phyloP scores from a whole-genome alignment of 2,113 vertebrate species.

The Tupaia tana region DNA sequence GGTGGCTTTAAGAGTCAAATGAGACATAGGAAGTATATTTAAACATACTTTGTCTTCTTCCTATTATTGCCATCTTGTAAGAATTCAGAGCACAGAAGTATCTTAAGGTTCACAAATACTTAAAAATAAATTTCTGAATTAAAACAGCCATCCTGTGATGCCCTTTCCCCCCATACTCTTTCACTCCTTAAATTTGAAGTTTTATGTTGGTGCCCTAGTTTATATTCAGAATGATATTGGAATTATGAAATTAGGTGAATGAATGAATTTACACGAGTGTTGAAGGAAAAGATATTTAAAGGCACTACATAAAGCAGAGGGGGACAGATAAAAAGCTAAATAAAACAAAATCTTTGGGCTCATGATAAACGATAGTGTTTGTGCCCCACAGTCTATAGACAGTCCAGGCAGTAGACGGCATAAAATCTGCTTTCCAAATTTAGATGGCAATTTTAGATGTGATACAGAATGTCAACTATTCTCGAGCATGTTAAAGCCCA shows the following conservation, averaged over 20 bases:
- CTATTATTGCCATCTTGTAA: conserved; percentile 20
- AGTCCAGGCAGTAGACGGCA: conserved; percentile 17
- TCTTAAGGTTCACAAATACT: conserved; percentile 32
- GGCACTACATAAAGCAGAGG: background rate
- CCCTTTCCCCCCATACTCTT: background rate
- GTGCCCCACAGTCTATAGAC: conserved; percentile 11
- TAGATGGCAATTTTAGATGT: conserved; percentile 66
- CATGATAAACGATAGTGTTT: conserved; percentile 48
- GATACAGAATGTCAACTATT: conserved; percentile 41
- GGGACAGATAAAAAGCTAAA: conserved; percentile 37
- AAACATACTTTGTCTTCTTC: conserved; percentile 26
- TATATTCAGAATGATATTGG: conserved; percentile 16
- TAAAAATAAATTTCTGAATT: conserved; percentile 47
- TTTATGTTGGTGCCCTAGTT: conserved; percentile 12
- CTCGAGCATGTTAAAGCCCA: conserved; percentile 22
- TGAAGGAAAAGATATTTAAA: conserved; percentile 53
- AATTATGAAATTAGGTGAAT: conserved; percentile 45
- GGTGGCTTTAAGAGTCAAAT: conserved; percentile 40
- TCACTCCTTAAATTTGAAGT: conserved; percentile 51
- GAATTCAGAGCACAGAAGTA: conserved; percentile 23
- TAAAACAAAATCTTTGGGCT: conserved; percentile 34
- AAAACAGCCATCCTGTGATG: conserved; percentile 1
- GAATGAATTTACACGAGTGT: conserved; percentile 35
- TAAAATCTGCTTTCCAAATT: conserved; percentile 66
- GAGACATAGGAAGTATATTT: conserved; percentile 43